A percentile compares a stretch with the other conserved stretches of the same genome.
Conservation (phyloP, 2,888 invertebrate species). For the Nipponacmea schrenckii region DNA sequence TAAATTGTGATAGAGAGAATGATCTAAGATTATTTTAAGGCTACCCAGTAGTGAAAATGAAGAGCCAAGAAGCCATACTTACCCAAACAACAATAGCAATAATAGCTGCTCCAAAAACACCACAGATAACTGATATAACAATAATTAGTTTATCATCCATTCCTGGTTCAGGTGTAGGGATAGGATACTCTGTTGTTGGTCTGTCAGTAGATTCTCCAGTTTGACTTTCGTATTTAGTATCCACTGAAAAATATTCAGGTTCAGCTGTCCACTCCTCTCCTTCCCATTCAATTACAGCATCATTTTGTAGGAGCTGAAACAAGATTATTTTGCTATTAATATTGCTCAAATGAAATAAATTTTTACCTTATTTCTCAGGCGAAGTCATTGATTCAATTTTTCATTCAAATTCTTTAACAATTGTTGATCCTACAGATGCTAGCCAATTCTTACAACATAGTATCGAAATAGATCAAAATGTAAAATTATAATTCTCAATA, state of each 20-base stretch:
- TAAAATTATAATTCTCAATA: no score
- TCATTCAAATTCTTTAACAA: no score
- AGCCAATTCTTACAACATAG: no score
- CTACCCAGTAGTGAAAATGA: no score
- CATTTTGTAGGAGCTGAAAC: not conserved
- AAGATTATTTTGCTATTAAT: no score
- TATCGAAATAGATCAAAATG: no score
- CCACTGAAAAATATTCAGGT: not conserved
- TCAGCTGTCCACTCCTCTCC: not conserved
- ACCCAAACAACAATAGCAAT: slow-evolving; percentile 6
- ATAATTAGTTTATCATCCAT: slow-evolving; percentile 1
- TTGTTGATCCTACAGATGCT: no score
- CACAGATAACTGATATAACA: slow-evolving; percentile 10
- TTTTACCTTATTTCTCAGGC: no score
- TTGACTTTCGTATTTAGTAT: not conserved
- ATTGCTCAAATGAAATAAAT: no score
- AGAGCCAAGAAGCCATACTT: not conserved
- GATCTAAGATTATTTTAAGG: no score
- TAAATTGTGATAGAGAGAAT: no score
- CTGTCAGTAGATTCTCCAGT: not conserved
- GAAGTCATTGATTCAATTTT: no score
- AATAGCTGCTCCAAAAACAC: not conserved
- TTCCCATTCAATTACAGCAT: not conserved
- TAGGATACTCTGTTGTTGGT: not conserved
- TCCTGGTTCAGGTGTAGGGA: not conserved